Evolutionary conservation across 2,888 invertebrate genomes (phyloP), one percentile per base, ranked within the genome.

Genomic region (Drosophila demipolita): DNA sequence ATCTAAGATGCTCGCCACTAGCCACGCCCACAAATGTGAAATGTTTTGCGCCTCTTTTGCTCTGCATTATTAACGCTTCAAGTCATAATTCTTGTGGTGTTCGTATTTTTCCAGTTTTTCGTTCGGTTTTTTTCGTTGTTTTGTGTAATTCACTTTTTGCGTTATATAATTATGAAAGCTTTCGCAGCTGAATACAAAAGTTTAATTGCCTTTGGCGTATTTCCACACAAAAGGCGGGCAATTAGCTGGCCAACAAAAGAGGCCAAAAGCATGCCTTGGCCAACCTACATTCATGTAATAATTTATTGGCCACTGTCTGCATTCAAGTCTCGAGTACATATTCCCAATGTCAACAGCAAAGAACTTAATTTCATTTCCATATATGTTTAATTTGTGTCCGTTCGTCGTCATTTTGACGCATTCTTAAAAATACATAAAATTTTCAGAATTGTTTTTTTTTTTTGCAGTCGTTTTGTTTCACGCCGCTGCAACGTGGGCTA

Each of bases 141-240:
- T 29, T 29, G 29, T 29, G 29, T 29, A 29, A 29, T 68, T 74
- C 32, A 60, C 69, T 65, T 23, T 68, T 61, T 73, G 45, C 23
- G 67, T 64, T 64, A 60, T 72, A 64, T 74, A 82, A 85, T 85
- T 87, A 79, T 87, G 84, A 62, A 66, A 77, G 70, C 73, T 73
- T 80, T 86, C 58, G 58, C 80, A 70, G 88, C 88, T 70, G 75
- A 84, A 75, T 66, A 75, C 68, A 74, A 78, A 89, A 86, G 73
- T 89, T 80, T 89, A 84, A 84, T 86, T 84, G 89, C 83, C 78
- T 83, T 86, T 88, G 70, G 20, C 66, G 74, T 77, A 83, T 72
- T 87, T 71, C 64, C 68, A 55, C 75, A 87, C 87, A 89, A 88
- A 76, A 67, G 71, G 65, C 75, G 58, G 66, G 72, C 83, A 88